Evolutionary conservation across 2,888 invertebrate genomes (phyloP), one percentile per base, ranked within the genome.

Genomic region (Synanthedon formicaeformis): DNA sequence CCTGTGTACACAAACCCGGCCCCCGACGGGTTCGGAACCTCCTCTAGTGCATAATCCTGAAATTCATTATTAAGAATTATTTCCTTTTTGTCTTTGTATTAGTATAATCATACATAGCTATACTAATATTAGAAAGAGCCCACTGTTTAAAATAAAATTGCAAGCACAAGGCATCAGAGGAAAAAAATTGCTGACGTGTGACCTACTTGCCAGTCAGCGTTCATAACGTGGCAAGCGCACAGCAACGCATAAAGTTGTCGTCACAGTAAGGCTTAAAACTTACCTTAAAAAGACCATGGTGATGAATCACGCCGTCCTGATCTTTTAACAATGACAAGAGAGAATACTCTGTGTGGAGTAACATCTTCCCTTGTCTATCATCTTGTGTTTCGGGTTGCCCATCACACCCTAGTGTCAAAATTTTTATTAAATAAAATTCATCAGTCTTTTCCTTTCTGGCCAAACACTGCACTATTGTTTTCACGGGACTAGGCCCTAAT

Each of bases 221-320:
- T 34, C 8, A 34, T 34, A 10, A 8, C 1, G 27, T 2, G 27
- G 10, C 8, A 34, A 34, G 10, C 2, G 6, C 27, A 27, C 5
- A 27, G 27, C 27, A 27, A 27, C 6, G 3, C 1, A 34, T 34
- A 8, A 34, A 34, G 27, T 34, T 34, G 27, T 8, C 2, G 1
- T 34, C 34, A 34, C 2, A 34, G 2, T 10, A 10, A 2, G 2
- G 23, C 23, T 23, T 23, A 23, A 23, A 23, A 23, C 45, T 58
- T 73, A 93, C 93, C 88, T 93, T 93, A 70, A 92, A 94, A 57
- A 94, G 83, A 41, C 92, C 93, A 81, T 93, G 92, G 67, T 93
- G 92, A 68, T 93, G 92, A 55, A 93, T 90, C 11, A 94, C 92
- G 16, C 94, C 93, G 60, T 91, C 90, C 65, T 92, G 91, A 65